phyloP scores from a whole-genome alignment of 2,888 invertebrate genomes.

The Cerastis leucographa region DNA sequence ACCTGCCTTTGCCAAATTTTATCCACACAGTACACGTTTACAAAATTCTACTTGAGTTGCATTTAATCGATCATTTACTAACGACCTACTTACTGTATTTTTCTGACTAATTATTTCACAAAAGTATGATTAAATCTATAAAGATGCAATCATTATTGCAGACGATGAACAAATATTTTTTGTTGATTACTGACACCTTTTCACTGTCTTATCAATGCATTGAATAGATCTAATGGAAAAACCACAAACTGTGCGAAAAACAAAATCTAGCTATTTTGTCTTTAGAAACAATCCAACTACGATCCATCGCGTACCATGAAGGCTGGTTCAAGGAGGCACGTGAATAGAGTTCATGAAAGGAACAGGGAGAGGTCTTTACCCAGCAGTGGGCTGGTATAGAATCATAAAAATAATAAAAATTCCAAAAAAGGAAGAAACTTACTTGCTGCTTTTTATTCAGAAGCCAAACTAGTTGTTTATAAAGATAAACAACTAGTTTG shows the following conservation, averaged over 20 bases:
- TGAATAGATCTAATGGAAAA: neutral
- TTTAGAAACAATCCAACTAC: neutral
- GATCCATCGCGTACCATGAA: neutral
- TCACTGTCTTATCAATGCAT: slow-evolving; percentile 24
- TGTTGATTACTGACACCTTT: neutral
- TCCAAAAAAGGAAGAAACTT: neutral
- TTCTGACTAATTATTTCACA: neutral
- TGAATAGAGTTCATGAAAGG: neutral
- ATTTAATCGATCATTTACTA: neutral
- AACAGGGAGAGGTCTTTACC: neutral
- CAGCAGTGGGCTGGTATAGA: neutral
- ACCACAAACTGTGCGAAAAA: neutral
- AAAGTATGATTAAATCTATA: neutral
- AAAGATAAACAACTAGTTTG: too few species aligned
- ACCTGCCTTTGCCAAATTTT: neutral
- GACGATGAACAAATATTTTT: neutral
- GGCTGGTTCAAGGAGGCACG: neutral
- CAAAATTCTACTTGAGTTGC: neutral
- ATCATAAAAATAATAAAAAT: neutral
- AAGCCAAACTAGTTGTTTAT: neutral
- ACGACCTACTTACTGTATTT: neutral
- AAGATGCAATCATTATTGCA: slow-evolving; percentile 7
- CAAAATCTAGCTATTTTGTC: neutral
- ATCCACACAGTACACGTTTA: neutral
- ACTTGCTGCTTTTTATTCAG: neutral